These are phyloP conservation scores for Nasonia vitripennis DNA, from an alignment of 1,140 invertebrate species.

Conservation along the genomic window DNA sequence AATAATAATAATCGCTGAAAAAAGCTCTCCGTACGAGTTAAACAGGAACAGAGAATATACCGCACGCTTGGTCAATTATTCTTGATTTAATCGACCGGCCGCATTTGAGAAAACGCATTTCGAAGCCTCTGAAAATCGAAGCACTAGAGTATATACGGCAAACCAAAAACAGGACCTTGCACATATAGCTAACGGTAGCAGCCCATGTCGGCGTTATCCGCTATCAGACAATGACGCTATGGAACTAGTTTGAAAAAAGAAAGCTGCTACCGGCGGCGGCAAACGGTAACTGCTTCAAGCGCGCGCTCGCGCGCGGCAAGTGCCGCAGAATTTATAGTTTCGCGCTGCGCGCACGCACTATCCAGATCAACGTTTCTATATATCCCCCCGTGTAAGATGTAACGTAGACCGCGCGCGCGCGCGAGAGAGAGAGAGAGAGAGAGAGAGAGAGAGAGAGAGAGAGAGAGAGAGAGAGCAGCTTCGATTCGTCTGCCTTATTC, in stretches of 20 bases:
- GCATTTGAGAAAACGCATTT: background rate
- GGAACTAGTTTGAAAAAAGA: slow-evolving; percentile 36
- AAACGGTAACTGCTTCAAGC: background rate
- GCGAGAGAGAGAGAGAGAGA: no score
- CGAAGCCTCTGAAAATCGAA: background rate
- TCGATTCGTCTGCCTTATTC: slow-evolving; percentile 14
- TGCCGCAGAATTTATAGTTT: slow-evolving; percentile 22
- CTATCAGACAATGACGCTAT: slow-evolving; percentile 22
- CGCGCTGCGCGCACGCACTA: background rate
- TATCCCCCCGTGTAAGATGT: background rate
- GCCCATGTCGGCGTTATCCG: background rate
- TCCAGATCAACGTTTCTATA: background rate
- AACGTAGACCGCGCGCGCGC: no score
- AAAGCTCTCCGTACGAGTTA: background rate
- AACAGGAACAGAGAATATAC: background rate
- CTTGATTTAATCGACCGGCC: background rate
- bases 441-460: no score
- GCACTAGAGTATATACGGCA: background rate
- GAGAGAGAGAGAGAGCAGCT: background rate
- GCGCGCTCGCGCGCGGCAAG: background rate
- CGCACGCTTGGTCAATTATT: background rate
- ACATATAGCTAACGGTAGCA: background rate
- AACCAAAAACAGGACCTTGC: background rate
- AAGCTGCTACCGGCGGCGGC: background rate
- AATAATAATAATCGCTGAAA: background rate